Evolutionary conservation across 2,888 invertebrate genomes (phyloP).

Genomic region (Harpalus rubripes): DNA sequence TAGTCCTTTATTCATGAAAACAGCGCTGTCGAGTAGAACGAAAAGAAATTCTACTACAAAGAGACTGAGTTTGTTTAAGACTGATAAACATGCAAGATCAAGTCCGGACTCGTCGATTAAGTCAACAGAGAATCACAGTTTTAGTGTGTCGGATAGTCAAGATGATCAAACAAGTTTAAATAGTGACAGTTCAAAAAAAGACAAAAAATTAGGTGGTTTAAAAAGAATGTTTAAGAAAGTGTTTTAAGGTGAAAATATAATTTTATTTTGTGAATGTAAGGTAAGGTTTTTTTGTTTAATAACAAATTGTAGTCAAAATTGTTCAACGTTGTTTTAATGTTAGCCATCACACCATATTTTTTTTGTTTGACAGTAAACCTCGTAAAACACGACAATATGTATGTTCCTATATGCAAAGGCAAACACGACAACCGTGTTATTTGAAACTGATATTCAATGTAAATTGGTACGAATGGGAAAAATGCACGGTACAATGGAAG

Average conservation of each 20-base stretch:
- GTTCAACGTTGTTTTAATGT: slow-evolving; percentile 3
- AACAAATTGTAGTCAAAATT: too few species aligned
- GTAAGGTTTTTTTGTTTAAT: slow-evolving; percentile 4
- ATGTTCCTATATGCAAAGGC: background rate
- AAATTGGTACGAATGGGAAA: background rate
- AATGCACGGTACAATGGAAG: too few species aligned
- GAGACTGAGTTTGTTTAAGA: slow-evolving; percentile 66
- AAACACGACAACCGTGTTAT: too few species aligned
- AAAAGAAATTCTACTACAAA: slow-evolving; percentile 73
- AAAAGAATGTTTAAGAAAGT: slow-evolving; percentile 90
- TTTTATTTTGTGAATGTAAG: slow-evolving; percentile 10
- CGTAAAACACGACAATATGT: background rate
- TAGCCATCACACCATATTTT: background rate
- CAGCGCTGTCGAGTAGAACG: slow-evolving; percentile 76
- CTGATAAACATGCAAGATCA: slow-evolving; percentile 67
- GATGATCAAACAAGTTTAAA: slow-evolving; percentile 52
- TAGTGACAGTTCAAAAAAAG: slow-evolving; percentile 76
- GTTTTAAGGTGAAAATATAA: slow-evolving; percentile 78
- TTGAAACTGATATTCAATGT: background rate
- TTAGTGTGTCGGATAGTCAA: slow-evolving; percentile 71
- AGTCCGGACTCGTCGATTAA: slow-evolving; percentile 70
- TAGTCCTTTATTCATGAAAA: slow-evolving; percentile 76
- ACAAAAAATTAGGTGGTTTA: slow-evolving; percentile 84
- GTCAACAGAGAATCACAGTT: slow-evolving; percentile 69
- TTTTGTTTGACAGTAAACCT: background rate